Evolutionary conservation across 2,888 invertebrate species (phyloP).

Genomic region (Criorhina ranunculi): DNA sequence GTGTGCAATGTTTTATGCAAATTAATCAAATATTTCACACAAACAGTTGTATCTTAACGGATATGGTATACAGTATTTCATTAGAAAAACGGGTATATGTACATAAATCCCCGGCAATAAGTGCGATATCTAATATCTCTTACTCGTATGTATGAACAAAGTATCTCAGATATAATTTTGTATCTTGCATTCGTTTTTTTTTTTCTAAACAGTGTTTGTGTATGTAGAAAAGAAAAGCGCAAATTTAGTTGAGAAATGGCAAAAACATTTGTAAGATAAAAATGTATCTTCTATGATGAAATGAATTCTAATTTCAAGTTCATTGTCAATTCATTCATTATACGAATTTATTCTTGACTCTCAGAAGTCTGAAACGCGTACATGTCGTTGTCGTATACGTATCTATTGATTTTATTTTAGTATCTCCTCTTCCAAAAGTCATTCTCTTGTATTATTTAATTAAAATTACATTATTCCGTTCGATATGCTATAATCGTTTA

Average conservation of each 20-base stretch:
- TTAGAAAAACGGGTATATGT: too few species aligned
- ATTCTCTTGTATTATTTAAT: slow-evolving; percentile 10
- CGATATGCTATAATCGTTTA: not conserved
- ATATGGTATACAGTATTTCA: too few species aligned
- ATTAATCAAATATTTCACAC: too few species aligned
- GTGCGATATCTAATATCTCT: too few species aligned
- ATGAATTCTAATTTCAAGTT: slow-evolving; percentile 28
- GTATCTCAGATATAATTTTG: not conserved
- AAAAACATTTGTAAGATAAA: slow-evolving; percentile 12
- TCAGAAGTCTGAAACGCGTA: not conserved
- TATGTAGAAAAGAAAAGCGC: not conserved
- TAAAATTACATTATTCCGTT: not conserved
- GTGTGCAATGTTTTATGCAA: too few species aligned
- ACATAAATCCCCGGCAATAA: not conserved
- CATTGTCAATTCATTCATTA: slow-evolving; percentile 29
- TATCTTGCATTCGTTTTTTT: not conserved
- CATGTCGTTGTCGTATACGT: not conserved
- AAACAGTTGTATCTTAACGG: too few species aligned
- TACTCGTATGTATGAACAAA: too few species aligned
- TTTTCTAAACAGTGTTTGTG: not conserved
- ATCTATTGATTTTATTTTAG: slow-evolving; percentile 6
- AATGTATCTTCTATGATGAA: not conserved
- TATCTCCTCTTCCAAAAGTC: not conserved
- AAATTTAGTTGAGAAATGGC: slow-evolving; percentile 2
- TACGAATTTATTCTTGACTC: not conserved